Evolutionary conservation across 2,113 vertebrate species (phyloP), one percentile per base, ranked within the genome.

Genomic region (Gulo gulo): DNA sequence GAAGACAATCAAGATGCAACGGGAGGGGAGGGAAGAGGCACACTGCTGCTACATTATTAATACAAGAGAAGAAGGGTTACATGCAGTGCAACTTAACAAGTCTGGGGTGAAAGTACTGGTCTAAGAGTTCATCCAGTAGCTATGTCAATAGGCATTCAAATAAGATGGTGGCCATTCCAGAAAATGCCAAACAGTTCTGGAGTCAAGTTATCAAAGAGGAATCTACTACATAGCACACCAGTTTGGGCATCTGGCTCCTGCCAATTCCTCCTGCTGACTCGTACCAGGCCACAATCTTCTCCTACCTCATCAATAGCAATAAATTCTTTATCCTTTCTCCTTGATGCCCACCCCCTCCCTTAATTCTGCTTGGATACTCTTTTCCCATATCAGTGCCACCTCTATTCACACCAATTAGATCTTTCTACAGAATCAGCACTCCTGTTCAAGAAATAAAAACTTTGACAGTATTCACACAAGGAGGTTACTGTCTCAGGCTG

Each of bases 401-500:
- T 94, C 59, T 88, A n/a, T 84, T 91, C 84, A 97, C 85, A 97
- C 55, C 45, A 55, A 95, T 90, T 96, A 95, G 96, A 97, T 83
- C 96, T 97, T 98, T 98, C 71, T 94, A 88, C 50, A 84, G 91
- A 52, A 96, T 90, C 95, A 95, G 91, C 87, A 59, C 61, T 80
- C 61, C 55, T n/a, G n/a, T 69, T 95, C 91, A 95, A 97, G 97
- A 97, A 98, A 42, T 67, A 96, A 97, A 95, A 95, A 95, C 57
- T 98, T 84, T 96, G 89, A 84, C 61, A 92, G 50, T 81, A 90
- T 97, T 98, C 55, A 97, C 82, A 87, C 55, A 97, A 95, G 50
- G 34, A 23, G 45, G 61, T 29, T 97, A 63, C 52, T 65, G 36
- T 71, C 73, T 45, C 83, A 86, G 34, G 45, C 47, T 89, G 15